Percentiles rank a stretch among this genome's conserved stretches.
Evolutionary conservation across 2,113 vertebrate genomes (phyloP).

Genomic region (Centropus unirufus): DNA sequence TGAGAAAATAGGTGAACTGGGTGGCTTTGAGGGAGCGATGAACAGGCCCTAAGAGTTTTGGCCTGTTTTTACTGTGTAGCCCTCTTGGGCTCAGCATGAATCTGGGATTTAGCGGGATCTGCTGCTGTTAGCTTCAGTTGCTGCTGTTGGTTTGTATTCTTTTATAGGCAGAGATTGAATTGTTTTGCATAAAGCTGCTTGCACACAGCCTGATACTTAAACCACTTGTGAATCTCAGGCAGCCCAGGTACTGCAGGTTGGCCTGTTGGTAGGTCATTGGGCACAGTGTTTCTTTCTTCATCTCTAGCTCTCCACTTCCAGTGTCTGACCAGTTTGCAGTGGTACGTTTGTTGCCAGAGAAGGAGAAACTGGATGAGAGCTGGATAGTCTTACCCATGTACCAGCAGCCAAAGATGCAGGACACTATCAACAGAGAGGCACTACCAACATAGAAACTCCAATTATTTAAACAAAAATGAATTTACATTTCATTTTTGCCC

Average conservation of each 20-base stretch:
- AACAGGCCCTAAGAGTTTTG: background rate
- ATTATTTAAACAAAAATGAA: background rate
- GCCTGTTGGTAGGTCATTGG: background rate
- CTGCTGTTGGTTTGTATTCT: background rate
- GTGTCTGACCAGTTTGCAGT: background rate
- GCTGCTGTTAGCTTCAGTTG: background rate
- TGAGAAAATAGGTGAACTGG: background rate
- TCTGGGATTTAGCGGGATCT: background rate
- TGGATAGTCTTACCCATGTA: background rate
- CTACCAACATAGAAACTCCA: background rate
- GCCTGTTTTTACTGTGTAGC: rapidly evolving
- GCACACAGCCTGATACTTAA: background rate
- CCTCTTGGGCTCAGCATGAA: background rate
- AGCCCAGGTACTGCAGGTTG: background rate
- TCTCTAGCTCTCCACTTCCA: background rate
- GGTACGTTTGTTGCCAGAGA: background rate
- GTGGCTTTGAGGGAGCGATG: background rate
- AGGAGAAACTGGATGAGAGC: background rate
- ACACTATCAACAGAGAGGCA: background rate
- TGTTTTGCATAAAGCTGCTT: background rate
- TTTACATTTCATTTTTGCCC: background rate
- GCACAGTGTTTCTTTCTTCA: background rate
- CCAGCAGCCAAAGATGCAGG: too few species aligned
- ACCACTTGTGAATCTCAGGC: rapidly evolving
- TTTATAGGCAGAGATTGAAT: background rate